Conservation (phyloP, 23 tunicate genomes). For the Oikopleura dioica region DNA sequence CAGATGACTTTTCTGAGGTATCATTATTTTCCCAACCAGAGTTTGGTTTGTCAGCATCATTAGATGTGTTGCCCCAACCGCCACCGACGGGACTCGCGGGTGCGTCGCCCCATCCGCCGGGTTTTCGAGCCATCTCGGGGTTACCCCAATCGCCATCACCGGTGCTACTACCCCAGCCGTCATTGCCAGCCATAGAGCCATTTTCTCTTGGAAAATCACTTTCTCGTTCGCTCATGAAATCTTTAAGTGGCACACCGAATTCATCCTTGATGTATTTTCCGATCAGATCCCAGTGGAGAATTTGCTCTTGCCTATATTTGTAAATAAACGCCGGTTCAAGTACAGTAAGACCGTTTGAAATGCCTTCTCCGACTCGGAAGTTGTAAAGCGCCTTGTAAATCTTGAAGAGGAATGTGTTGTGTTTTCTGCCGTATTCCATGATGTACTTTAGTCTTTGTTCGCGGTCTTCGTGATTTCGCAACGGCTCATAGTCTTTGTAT, state of each 20-base stretch:
- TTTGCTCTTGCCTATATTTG: background rate
- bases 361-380: background rate
- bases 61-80: too few relatives aligned
- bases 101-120: too few relatives aligned
- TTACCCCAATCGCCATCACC: too few relatives aligned
- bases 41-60: too few relatives aligned
- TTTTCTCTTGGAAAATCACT: background rate
- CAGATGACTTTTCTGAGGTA: too few relatives aligned
- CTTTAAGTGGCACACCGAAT: background rate
- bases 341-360: too few relatives aligned
- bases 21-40: too few relatives aligned
- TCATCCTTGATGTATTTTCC: background rate
- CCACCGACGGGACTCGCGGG: too few relatives aligned
- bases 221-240: background rate
- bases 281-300: background rate
- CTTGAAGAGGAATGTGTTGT: background rate
- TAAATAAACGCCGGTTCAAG: background rate
- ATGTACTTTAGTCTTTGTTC: background rate
- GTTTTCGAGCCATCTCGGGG: too few relatives aligned
- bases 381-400: background rate
- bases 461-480: background rate
- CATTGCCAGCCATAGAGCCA: background rate
- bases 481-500: background rate
- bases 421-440: background rate
- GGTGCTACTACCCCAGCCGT: background rate